Evolutionary conservation across 2,888 invertebrate species (phyloP).

Genomic region (Acrocera orbiculus): DNA sequence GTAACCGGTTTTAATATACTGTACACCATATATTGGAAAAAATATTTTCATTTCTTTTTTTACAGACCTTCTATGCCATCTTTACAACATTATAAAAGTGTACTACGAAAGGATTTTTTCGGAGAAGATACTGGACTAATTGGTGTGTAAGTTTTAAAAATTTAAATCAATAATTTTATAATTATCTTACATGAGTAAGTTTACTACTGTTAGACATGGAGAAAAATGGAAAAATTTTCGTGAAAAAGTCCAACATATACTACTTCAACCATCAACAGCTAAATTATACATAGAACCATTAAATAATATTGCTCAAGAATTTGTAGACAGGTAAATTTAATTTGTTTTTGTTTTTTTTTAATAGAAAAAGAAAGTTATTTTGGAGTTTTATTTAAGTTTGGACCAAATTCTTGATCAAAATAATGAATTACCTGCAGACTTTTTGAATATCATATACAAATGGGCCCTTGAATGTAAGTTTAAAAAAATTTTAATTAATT

Average conservation of each 20-base stretch:
- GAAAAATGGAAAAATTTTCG: conserved; percentile 73
- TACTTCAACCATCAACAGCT: conserved; percentile 63
- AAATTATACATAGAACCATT: conserved; percentile 56
- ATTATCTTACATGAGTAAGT: conserved; percentile 3
- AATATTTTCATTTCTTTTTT: conserved; percentile 1
- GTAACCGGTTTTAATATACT: no score
- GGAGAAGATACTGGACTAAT: conserved; percentile 53
- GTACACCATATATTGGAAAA: no score
- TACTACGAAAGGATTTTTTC: conserved; percentile 49
- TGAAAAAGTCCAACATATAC: conserved; percentile 64
- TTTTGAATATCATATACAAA: conserved; percentile 74
- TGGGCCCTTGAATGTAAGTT: conserved; percentile 86
- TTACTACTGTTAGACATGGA: conserved; percentile 50
- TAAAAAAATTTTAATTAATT: conserved; percentile 1
- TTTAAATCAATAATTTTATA: conserved; percentile 1
- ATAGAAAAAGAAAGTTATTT: no score
- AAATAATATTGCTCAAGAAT: conserved; percentile 57
- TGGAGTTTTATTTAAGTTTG: no score
- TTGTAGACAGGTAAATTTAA: conserved; percentile 42
- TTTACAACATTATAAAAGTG: conserved; percentile 51
- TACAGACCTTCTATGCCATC: conserved; percentile 50
- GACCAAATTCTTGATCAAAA: conserved; percentile 41
- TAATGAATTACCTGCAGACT: conserved; percentile 59
- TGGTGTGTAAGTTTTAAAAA: conserved; percentile 44
- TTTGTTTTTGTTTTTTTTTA: not conserved